Conservation (phyloP, 2,113 vertebrate genomes). For the Scytalopus superciliaris region DNA sequence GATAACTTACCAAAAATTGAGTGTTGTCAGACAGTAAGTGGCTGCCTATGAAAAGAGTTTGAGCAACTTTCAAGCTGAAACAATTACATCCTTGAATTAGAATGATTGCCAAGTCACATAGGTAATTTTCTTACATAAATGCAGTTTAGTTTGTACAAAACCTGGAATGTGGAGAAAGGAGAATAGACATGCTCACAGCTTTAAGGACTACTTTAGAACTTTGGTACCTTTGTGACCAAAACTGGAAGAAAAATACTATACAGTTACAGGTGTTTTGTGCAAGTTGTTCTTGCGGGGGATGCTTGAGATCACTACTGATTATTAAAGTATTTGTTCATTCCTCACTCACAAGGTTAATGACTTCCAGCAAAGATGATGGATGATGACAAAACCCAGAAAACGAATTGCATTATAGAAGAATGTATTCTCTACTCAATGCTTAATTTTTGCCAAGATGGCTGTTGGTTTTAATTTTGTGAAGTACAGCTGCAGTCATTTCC, state of each 20-base stretch:
- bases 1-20: not conserved
- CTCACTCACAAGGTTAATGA: not conserved
- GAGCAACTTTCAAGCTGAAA: not conserved
- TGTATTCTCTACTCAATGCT: not conserved
- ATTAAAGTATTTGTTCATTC: not conserved
- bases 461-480: constrained; percentile 39
- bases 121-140: not conserved
- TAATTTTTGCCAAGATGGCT: not conserved
- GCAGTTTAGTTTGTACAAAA: not conserved
- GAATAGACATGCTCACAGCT: not conserved
- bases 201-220: not conserved
- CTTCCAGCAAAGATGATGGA: not conserved
- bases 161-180: not conserved
- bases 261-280: not conserved
- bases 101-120: not conserved
- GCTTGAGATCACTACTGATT: not conserved
- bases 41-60: not conserved
- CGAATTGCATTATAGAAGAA: not conserved
- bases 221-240: not conserved
- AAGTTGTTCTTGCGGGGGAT: not conserved
- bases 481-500: not conserved
- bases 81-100: not conserved
- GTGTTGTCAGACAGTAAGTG: not conserved
- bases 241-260: not conserved
- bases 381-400: not conserved